Base-by-base conservation (phyloP, 1,140 invertebrate genomes). In the Zaprionus tsacasi region DNA sequence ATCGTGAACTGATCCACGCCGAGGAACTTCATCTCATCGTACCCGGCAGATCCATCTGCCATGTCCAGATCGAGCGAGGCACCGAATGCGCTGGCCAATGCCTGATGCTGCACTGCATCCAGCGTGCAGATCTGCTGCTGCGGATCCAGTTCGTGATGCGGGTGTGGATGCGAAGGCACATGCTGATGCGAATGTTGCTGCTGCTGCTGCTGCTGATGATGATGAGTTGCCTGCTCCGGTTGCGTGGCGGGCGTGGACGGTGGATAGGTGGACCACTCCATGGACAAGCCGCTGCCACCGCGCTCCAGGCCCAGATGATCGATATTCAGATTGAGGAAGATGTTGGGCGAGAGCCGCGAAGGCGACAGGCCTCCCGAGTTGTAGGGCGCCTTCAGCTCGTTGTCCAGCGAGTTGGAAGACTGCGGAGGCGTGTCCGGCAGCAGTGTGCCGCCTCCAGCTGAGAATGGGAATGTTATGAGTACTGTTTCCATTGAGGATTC, bases 1-100 rank as follows among this genome's bases (percentile, higher is more conserved):
- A 92, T 92, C 68, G 89, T 92, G 35, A 91, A 92, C 69, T 92
- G 91, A 78, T 92, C 92, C 17, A 92, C 91, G 70, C 83, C 91
- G 21, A 92, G 80, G 59, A 91, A 92, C 70, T 92, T 92, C 81
- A 92, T 92, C 76, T 92, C 92, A 27, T 92, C 92, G 55, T 92
- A 92, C 52, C 90, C 85, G n/a, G 91, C 91, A 33, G 74, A 75
- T 38, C 81, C 75, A 7, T 81, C 82, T 35, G 61, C 54, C 64
- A 89, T 68, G 60, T 92, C 86, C 30, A 91, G 63, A 30, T 88
- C 89, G 17, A 91, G 65, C 3, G 90, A 80, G 27, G 43, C 38
- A 45, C 81, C 76, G 30, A 91, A 82, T 12, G 78, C 77, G 25
- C 52, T 74, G 5, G 69, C 69, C 55, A 88, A 45, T 3, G 68